Conservation (phyloP, 2,113 vertebrate genomes). For the Crotalus tigris region DNA sequence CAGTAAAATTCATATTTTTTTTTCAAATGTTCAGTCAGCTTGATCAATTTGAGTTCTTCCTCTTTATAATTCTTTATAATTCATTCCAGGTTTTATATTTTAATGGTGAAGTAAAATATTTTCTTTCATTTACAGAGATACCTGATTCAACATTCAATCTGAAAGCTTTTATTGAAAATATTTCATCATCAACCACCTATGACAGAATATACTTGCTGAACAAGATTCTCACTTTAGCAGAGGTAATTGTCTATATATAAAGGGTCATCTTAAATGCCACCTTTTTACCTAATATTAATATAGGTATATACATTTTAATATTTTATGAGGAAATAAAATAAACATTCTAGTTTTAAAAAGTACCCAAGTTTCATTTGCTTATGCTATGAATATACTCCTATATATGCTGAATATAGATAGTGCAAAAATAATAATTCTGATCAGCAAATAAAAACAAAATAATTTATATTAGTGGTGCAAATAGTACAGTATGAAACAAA, state of each 20-base stretch:
- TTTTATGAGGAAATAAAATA: not conserved
- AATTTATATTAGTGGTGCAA: not conserved
- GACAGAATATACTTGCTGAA: constrained; percentile 50
- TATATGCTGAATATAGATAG: not conserved
- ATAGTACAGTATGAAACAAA: not conserved
- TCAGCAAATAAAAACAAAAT: not conserved
- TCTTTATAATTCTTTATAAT: not conserved
- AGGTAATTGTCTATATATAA: constrained; percentile 58
- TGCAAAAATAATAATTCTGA: not conserved
- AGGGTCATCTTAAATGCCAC: not conserved
- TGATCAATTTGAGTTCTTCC: not conserved
- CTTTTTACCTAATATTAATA: not conserved
- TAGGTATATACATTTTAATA: not conserved
- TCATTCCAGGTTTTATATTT: not conserved
- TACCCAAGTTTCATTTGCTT: not conserved
- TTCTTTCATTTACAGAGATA: constrained; percentile 31
- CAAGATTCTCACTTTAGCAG: constrained; percentile 58
- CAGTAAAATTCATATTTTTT: not conserved
- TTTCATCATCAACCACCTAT: constrained; percentile 56
- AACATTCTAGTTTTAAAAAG: not conserved
- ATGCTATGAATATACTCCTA: not conserved
- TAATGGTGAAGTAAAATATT: not conserved
- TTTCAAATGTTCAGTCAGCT: not conserved
- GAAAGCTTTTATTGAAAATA: constrained; percentile 38
- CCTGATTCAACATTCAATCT: constrained; percentile 36